Evolutionary conservation across 2,888 invertebrate species (phyloP).

Genomic region (Timandra comae): DNA sequence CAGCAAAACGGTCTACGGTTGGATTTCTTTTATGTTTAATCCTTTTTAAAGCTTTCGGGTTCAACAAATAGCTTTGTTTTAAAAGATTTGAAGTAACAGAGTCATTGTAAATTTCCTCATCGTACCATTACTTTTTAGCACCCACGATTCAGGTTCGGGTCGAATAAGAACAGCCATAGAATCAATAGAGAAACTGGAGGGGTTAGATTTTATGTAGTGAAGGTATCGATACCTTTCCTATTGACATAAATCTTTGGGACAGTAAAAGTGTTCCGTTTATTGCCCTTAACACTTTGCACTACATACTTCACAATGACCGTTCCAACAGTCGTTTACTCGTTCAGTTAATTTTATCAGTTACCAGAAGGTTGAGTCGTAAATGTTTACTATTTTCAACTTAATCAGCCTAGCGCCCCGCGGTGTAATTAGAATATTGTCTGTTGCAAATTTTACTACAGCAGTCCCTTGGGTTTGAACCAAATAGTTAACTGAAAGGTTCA

Average conservation of each 20-base stretch:
- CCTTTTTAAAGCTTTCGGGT: slow-evolving; percentile 10
- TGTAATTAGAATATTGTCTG: too few species aligned
- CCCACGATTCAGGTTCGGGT: slow-evolving; percentile 23
- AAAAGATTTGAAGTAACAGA: slow-evolving; percentile 18
- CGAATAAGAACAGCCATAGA: slow-evolving; percentile 24
- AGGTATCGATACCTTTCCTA: slow-evolving; percentile 40
- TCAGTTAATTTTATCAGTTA: too few species aligned
- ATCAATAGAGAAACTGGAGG: slow-evolving; percentile 37
- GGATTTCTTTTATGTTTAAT: slow-evolving; percentile 18
- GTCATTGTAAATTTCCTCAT: slow-evolving; percentile 12
- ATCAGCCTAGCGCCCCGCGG: too few species aligned
- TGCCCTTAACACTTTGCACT: slow-evolving; percentile 20
- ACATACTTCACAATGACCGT: slow-evolving; percentile 5
- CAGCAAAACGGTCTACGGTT: slow-evolving; percentile 10
- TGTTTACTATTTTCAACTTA: slow-evolving; percentile 13
- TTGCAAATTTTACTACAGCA: slow-evolving; percentile 1
- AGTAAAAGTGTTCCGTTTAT: slow-evolving; percentile 47
- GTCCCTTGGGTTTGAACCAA: slow-evolving; percentile 29
- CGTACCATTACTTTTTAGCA: slow-evolving; percentile 37
- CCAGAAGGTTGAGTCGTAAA: slow-evolving; percentile 1
- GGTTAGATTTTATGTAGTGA: slow-evolving; percentile 42
- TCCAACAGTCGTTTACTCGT: slow-evolving; percentile 10
- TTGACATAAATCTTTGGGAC: slow-evolving; percentile 34
- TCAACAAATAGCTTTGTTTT: slow-evolving; percentile 20
- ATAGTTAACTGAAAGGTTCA: slow-evolving; percentile 34